Evolutionary conservation across 2,888 invertebrate genomes (phyloP).

Genomic region (Drosophila niveifrons): DNA sequence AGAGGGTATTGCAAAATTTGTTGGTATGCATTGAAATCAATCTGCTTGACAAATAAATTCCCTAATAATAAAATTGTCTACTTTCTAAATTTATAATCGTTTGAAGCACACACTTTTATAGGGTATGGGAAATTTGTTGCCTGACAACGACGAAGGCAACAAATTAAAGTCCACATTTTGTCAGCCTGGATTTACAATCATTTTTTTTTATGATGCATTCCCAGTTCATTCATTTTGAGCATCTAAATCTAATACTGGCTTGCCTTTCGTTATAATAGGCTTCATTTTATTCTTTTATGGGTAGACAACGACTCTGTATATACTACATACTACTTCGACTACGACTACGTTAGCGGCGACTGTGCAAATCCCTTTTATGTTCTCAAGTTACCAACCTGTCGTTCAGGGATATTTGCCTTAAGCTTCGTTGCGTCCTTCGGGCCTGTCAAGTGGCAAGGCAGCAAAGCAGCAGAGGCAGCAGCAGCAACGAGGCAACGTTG

Average conservation of each 20-base stretch:
- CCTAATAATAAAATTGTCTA: not conserved
- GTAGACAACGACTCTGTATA: conserved; percentile 17
- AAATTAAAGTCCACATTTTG: conserved; percentile 29
- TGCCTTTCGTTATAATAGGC: conserved; percentile 58
- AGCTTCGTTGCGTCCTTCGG: conserved; percentile 44
- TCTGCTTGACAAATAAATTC: too few species aligned
- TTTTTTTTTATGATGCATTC: conserved; percentile 18
- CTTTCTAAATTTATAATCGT: not conserved
- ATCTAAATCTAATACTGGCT: conserved; percentile 48
- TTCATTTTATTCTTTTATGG: conserved; percentile 59
- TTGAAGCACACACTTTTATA: not conserved
- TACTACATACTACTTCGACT: too few species aligned
- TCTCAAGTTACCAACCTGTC: conserved; percentile 68
- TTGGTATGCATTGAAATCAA: too few species aligned
- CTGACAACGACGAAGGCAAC: conserved; percentile 18
- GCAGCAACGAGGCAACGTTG: conserved; percentile 33
- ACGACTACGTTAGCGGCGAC: not conserved
- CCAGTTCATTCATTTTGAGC: conserved; percentile 17
- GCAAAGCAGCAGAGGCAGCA: too few species aligned
- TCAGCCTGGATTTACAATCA: conserved; percentile 21
- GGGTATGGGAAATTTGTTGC: conserved; percentile 18
- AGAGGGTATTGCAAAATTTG: too few species aligned
- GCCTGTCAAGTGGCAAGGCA: conserved; percentile 30
- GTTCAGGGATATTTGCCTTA: conserved; percentile 49
- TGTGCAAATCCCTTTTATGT: conserved; percentile 63